Evolutionary conservation across 2,113 vertebrate species (phyloP).

Genomic region (Ranitomeya variabilis): DNA sequence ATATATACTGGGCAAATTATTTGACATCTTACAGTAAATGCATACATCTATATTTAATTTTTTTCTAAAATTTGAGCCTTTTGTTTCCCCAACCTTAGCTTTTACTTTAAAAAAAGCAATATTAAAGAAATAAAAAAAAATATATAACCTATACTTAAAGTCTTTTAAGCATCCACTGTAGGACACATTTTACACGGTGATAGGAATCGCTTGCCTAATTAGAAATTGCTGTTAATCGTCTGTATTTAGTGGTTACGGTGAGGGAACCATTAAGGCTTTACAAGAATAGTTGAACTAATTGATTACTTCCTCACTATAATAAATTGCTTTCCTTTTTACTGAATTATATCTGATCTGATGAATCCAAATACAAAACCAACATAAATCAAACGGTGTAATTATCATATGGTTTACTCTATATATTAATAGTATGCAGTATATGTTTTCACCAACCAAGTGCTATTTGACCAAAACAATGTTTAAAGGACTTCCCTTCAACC

Average conservation of each 20-base stretch:
- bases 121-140: not conserved
- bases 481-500: not conserved
- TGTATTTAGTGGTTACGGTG: constrained; percentile 18
- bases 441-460: not conserved
- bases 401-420: not conserved
- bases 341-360: constrained; percentile 31
- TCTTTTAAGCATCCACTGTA: not conserved
- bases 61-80: not conserved
- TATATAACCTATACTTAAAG: not conserved
- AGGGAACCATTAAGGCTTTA: constrained; percentile 36
- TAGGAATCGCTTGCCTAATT: constrained; percentile 15
- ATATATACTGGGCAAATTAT: not conserved
- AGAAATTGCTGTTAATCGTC: not conserved
- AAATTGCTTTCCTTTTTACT: constrained; percentile 36
- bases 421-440: no score
- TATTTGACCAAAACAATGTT: not conserved
- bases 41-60: not conserved
- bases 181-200: not conserved
- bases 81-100: not conserved
- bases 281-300: constrained; percentile 40
- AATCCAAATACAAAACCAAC: constrained; percentile 2
- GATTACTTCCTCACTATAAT: constrained; percentile 46
- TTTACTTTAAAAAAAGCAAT: not conserved
- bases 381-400: not conserved
- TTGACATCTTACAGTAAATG: no score